Evolutionary conservation across 2,113 vertebrate species (phyloP).

Genomic region (Pao palembangensis): DNA sequence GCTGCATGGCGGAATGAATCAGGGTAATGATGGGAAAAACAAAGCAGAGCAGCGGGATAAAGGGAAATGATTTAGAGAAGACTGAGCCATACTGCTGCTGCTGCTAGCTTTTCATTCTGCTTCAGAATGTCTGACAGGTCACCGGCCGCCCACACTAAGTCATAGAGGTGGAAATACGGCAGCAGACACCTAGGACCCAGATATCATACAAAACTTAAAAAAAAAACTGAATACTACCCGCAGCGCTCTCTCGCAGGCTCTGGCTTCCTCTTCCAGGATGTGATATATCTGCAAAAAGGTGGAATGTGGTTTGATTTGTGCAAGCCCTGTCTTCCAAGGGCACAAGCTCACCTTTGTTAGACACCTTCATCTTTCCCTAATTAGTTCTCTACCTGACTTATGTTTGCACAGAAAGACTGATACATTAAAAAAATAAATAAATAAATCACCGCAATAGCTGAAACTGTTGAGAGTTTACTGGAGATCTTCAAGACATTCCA

Average conservation of each 20-base stretch:
- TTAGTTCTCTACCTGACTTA: too few relatives aligned
- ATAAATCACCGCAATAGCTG: too few relatives aligned
- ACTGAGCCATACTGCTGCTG: conserved; percentile 35
- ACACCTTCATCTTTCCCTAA: too few relatives aligned
- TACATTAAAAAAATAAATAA: too few relatives aligned
- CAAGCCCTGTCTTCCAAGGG: not conserved
- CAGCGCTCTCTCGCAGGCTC: conserved; percentile 14
- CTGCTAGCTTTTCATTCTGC: conserved; percentile 44
- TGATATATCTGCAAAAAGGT: conserved; percentile 5
- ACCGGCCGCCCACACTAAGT: conserved; percentile 41
- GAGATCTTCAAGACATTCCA: too few relatives aligned
- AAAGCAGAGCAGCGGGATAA: conserved; percentile 16
- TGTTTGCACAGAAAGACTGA: too few relatives aligned
- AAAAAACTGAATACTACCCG: conserved; percentile 20
- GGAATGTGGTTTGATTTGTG: not conserved
- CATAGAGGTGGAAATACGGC: conserved; percentile 45
- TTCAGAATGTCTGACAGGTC: conserved; percentile 50
- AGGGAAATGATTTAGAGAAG: conserved; percentile 33
- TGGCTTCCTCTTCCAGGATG: conserved; percentile 9
- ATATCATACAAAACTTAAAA: conserved; percentile 27
- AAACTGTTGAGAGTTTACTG: too few relatives aligned
- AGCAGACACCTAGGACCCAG: conserved; percentile 29
- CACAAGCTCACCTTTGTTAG: too few relatives aligned
- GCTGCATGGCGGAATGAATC: conserved; percentile 31
- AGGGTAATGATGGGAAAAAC: conserved; percentile 35